Base-by-base conservation (phyloP, 2,888 invertebrate species). In the Glyphotaelius pellucidus region DNA sequence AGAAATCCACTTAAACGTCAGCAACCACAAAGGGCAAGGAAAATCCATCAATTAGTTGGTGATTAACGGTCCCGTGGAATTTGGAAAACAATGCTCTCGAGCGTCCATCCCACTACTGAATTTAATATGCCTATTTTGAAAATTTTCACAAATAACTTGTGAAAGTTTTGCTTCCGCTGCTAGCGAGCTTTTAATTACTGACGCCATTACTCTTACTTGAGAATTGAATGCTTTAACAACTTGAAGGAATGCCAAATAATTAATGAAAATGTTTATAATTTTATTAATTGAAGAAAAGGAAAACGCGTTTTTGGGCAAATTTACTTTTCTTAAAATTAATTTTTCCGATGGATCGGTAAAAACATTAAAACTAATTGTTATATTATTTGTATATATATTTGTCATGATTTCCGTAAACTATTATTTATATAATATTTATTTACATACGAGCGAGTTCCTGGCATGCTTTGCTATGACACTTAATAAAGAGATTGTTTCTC, bases 41-140 rank as follows among this genome's bases (percentile, higher is more conserved):
- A n/a, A 67, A 67, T 67, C 67, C 67, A 67, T 67, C 67, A 67
- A 67, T 67, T 67, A 67, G 67, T 67, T n/a, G 67, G 67, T 67
- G 67, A 67, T 67, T 67, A 67, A 67, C 25, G 67, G 9, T 25
- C 25, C 9, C 67, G 67, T 7, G 67, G 67, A 67, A 67, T 67
- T 67, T n/a, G 9, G 67, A 67, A 67, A 67, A 67, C 67, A 67
- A 67, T 67, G 67, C 67, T 25, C 67, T 67, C 67, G 19, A 67
- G 25, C 25, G 25, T 3, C 67, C 67, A 67, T 67, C 67, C 67
- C 67, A 67, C 67, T 67, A 25, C 9, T 67, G n/a, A 67, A 67
- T 25, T 67, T 67, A 67, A n/a, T 25, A 67, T 67, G 67, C 67
- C 67, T 67, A 67, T 67, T 67, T 67, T 67, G 67, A 67, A 67